Percentiles rank a stretch among this genome's conserved stretches.
phyloP scores from a whole-genome alignment of 23 tunicate species.

The Trididemnum nubilum region DNA sequence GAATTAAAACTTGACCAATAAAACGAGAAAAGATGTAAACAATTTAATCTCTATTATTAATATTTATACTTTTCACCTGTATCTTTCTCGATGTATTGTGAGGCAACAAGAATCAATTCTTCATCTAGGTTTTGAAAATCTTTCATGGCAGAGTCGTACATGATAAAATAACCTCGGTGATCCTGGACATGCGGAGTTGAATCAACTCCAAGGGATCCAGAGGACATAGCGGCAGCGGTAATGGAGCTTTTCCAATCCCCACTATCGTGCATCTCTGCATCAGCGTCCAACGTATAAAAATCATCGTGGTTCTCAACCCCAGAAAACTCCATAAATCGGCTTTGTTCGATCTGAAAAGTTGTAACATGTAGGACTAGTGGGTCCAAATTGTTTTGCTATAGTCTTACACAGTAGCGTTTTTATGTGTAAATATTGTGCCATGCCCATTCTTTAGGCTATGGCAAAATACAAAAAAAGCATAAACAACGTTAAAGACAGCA shows the following conservation, averaged over 20 bases:
- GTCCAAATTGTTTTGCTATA: no score
- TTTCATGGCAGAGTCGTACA: slow-evolving; percentile 73
- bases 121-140: slow-evolving; percentile 69
- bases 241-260: slow-evolving; percentile 49
- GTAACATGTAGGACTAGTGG: background rate
- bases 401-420: no score
- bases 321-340: slow-evolving; percentile 78
- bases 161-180: slow-evolving; percentile 71
- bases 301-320: slow-evolving; percentile 90
- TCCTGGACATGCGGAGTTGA: slow-evolving; percentile 77
- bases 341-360: slow-evolving; percentile 61
- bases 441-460: no score
- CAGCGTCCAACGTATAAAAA: slow-evolving; percentile 62
- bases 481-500: no score
- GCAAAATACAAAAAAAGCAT: no score
- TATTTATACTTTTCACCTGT: no score
- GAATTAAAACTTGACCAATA: no score
- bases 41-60: no score
- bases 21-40: no score
- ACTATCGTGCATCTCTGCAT: slow-evolving; percentile 25
- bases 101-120: slow-evolving; percentile 83
- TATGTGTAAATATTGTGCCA: no score
- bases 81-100: slow-evolving; percentile 69
- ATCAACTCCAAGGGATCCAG: slow-evolving; percentile 44
- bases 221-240: slow-evolving; percentile 59